phyloP scores from a whole-genome alignment of 2,797 vertebrate genomes.

The Meda fulgida region DNA sequence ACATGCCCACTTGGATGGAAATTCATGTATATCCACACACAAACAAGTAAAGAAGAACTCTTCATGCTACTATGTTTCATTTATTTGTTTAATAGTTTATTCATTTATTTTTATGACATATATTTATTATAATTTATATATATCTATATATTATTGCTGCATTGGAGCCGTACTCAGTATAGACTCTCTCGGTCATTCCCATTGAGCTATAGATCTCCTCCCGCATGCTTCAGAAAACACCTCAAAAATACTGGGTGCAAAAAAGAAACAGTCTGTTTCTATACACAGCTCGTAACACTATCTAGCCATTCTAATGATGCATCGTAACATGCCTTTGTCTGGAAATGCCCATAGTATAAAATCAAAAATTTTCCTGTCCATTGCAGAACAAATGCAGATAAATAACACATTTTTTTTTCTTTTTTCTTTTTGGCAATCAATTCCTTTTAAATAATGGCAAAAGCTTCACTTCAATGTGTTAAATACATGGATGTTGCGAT shows the following conservation, averaged over 20 bases:
- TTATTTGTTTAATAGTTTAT: slow-evolving; percentile 67
- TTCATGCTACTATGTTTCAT: slow-evolving; percentile 76
- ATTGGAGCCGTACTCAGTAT: slow-evolving; percentile 72
- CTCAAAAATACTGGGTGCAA: slow-evolving; percentile 84
- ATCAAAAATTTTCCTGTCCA: slow-evolving; percentile 49
- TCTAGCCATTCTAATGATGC: slow-evolving; percentile 83
- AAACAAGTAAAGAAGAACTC: slow-evolving; percentile 51
- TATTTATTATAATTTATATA: slow-evolving; percentile 52
- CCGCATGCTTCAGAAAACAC: slow-evolving; percentile 82
- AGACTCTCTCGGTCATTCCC: slow-evolving; percentile 72
- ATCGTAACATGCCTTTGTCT: slow-evolving; percentile 80
- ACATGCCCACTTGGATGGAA: not conserved
- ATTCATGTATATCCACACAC: slow-evolving; percentile 12
- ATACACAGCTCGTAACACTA: slow-evolving; percentile 75
- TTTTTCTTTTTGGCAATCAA: slow-evolving; percentile 73
- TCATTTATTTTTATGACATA: slow-evolving; percentile 64
- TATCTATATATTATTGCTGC: slow-evolving; percentile 83
- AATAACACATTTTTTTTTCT: slow-evolving; percentile 72
- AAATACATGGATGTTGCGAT: slow-evolving; percentile 56
- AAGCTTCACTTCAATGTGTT: slow-evolving; percentile 53
- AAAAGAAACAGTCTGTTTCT: slow-evolving; percentile 77
- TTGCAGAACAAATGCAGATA: slow-evolving; percentile 71
- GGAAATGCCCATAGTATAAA: slow-evolving; percentile 69
- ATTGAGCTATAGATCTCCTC: slow-evolving; percentile 76
- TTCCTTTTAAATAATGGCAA: slow-evolving; percentile 46